Evolutionary conservation across 1,140 invertebrate species (phyloP), one percentile per base, ranked within the genome.

Genomic region (Leucophenga varia): DNA sequence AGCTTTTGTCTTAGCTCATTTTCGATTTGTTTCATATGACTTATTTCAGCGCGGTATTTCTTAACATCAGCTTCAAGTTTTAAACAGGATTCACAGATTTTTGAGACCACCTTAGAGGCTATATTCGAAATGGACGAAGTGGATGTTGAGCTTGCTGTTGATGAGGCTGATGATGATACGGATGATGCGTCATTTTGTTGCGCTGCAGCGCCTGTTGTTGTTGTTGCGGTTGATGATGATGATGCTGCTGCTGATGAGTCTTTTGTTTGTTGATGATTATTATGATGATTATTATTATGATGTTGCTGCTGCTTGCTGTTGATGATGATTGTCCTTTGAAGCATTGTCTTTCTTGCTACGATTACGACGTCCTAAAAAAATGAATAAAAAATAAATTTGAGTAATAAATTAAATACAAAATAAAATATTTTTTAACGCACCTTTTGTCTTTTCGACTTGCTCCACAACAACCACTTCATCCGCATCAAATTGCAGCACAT

Each of bases 1-100:
- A 94, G 82, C 78, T 94, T 91, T 69, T 86, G 83, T 58, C 88
- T 79, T 48, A 95, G 78, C 51, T 95, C 91, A 73, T 90, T 87
- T 76, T 95, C 91, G 56, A 82, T 80, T 72, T 90, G 87, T 70
- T 88, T 82, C 73, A 84, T 86, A 22, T 81, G 79, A 56, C 86
- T 85, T 45, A 94, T 80, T 72, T 95, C 91, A 48, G 81, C 77
- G 65, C 90, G 89, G 58, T 93, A 79, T 64, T 87, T 82, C 75
- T 92, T 93, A 12, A 92, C 78, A 64, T 95, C 91, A 40, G 81
- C 75, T 64, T 86, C 83, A 9, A 86, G 75, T 57, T 80, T 82
- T 17, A 70, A 51, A 37, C 73, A 75, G 3, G 68, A 59, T 42
- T 75, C 73, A 34, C 73, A 75, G 32, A 75, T 72, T 49, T 75